These are phyloP conservation scores for Clarias magur DNA, from an alignment of 2,113 vertebrate species.

Conservation along the genomic window DNA sequence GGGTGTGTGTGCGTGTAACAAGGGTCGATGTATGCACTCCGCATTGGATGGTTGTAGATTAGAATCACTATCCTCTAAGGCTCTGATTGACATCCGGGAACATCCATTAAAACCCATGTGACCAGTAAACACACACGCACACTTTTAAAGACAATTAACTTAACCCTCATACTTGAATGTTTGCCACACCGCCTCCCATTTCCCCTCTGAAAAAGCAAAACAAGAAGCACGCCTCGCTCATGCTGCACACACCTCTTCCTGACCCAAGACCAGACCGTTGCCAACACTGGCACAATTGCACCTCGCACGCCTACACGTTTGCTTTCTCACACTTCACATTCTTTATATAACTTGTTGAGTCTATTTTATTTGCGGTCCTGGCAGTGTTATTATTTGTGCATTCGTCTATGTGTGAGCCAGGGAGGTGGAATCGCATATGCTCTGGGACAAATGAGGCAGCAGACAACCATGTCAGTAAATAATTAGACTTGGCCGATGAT, in stretches of 20 bases:
- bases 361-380: not conserved
- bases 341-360: not conserved
- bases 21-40: slow-evolving; percentile 32
- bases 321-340: not conserved
- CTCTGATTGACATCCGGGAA: slow-evolving; percentile 31
- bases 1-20: slow-evolving; percentile 25
- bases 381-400: not conserved
- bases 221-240: not conserved
- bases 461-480: not conserved
- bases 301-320: not conserved
- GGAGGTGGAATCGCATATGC: not conserved
- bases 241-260: slow-evolving; percentile 30
- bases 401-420: not conserved
- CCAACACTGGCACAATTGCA: slow-evolving; percentile 27
- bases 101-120: slow-evolving; percentile 19
- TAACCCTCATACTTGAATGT: not conserved
- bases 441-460: not conserved
- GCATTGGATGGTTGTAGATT: slow-evolving; percentile 36
- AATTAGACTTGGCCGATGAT: not conserved
- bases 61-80: slow-evolving; percentile 32
- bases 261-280: slow-evolving; percentile 28
- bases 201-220: not conserved
- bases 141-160: not conserved
- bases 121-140: not conserved
- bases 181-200: not conserved